A percentile compares a stretch with the other conserved stretches of the same genome.
Conservation (phyloP, 2,888 invertebrate genomes). For the Brenthis ino region DNA sequence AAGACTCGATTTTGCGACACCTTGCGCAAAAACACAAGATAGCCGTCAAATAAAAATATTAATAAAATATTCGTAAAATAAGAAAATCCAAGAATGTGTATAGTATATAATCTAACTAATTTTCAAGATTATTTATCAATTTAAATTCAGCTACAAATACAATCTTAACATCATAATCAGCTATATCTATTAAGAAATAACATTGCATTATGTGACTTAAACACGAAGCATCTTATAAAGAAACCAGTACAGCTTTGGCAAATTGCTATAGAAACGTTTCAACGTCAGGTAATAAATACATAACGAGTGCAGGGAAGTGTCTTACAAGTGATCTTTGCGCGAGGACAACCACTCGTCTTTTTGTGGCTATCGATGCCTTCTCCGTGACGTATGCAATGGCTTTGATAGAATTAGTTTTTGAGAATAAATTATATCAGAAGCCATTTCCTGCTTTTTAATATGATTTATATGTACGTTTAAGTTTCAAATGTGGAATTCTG, state of each 20-base stretch:
- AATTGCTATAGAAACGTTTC: constrained; percentile 12
- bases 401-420: background rate
- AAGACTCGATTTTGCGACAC: too few relatives aligned
- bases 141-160: too few relatives aligned
- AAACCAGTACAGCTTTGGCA: constrained; percentile 8
- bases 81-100: too few relatives aligned
- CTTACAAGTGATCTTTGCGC: constrained; percentile 39
- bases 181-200: background rate
- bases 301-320: constrained; percentile 22
- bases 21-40: too few relatives aligned
- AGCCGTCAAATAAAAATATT: too few relatives aligned
- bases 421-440: background rate
- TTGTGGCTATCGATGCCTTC: constrained; percentile 19
- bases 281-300: background rate
- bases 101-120: too few relatives aligned
- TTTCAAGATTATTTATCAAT: too few relatives aligned
- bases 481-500: too few relatives aligned
- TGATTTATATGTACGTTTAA: background rate
- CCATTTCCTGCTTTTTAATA: background rate
- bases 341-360: constrained; percentile 39
- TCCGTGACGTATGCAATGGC: constrained; percentile 13
- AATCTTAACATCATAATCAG: too few relatives aligned
- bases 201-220: background rate
- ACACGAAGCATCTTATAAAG: background rate
- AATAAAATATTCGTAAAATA: too few relatives aligned